Evolutionary conservation across 2,888 invertebrate species (phyloP), one percentile per base, ranked within the genome.

Genomic region (Blastobasis lacticolella): DNA sequence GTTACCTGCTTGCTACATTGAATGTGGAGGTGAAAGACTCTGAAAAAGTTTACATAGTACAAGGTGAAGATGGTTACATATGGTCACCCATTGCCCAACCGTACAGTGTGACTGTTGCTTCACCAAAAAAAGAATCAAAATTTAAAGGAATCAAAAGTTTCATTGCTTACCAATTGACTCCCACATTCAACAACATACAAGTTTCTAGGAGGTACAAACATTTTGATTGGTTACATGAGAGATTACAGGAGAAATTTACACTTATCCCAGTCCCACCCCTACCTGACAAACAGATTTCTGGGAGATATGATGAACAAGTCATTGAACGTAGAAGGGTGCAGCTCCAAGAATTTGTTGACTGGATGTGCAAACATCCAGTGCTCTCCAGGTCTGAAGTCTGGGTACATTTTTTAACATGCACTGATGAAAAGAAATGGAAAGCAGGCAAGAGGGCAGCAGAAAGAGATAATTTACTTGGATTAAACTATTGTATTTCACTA

Each of bases 401-500:
- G 96, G 93, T 95, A 72, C 99, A 99, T 78, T 99, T 99, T 78
- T 91, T 99, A 49, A 97, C 97, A 3, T 98, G 98, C 75, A 97
- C 96, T 6, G 98, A 99, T 84, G 98, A 97, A 67, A 98, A 97
- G 78, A 92, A 94, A 63, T 99, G 99, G 99, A 99, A 99, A 85
- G 92, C 92, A 48, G 99, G 99, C 4, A 99, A 99, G 81, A 89
- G 99, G 57, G 93, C 93, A 78, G 98, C 99, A 0, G 99, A 99
- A 81, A 95, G 94, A 69, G 99, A 99, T 78, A 94, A 95, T 66
- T 91, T 97, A 57, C 89, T 95, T 62, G 97, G 97, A 6, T 94
- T 95, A 38, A 95, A 94, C 81, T 97, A 96, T 80, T 98, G 98
- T 83, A 91, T 95, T 78, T 94, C 95, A 55, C 90, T 99, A 65